phyloP scores from a whole-genome alignment of 1,140 invertebrate genomes.

The Bombus cullumanus region DNA sequence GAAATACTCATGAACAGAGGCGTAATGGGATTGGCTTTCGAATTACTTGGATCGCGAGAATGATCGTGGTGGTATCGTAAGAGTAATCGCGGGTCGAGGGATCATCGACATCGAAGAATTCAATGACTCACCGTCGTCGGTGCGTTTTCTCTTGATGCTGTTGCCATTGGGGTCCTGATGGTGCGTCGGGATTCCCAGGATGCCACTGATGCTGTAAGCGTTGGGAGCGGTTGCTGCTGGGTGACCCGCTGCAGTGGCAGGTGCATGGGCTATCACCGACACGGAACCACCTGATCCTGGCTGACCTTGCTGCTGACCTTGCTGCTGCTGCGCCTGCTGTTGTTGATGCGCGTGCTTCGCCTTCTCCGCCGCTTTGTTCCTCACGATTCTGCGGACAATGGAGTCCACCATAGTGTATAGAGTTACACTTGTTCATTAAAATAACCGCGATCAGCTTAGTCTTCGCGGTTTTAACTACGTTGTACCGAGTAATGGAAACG shows the following conservation, averaged over 20 bases:
- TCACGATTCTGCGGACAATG: conserved; percentile 90
- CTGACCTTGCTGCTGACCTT: conserved; percentile 83
- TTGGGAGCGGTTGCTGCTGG: conserved; percentile 76
- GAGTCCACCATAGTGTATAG: neutral
- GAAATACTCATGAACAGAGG: too few relatives aligned
- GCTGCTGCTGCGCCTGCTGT: conserved; percentile 85
- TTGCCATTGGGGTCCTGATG: conserved; percentile 89
- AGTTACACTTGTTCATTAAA: conserved; percentile 6
- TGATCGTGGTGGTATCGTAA: neutral
- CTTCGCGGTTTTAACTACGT: neutral
- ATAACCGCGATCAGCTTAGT: neutral
- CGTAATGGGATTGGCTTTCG: neutral
- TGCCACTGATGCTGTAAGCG: conserved; percentile 97
- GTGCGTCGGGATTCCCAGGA: conserved; percentile 91
- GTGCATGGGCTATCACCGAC: conserved; percentile 88
- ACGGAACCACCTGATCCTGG: conserved; percentile 82
- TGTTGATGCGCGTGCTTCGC: conserved; percentile 95
- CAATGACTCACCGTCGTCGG: conserved; percentile 85
- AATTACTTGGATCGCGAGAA: neutral
- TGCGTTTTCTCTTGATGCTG: conserved; percentile 88
- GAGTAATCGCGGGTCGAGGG: conserved; percentile 13
- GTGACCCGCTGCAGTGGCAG: conserved; percentile 84
- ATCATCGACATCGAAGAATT: conserved; percentile 32
- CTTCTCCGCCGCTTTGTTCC: conserved; percentile 98
- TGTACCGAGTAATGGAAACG: neutral